Base-by-base conservation (phyloP, 1,140 invertebrate species). In the Neodiprion lecontei region DNA sequence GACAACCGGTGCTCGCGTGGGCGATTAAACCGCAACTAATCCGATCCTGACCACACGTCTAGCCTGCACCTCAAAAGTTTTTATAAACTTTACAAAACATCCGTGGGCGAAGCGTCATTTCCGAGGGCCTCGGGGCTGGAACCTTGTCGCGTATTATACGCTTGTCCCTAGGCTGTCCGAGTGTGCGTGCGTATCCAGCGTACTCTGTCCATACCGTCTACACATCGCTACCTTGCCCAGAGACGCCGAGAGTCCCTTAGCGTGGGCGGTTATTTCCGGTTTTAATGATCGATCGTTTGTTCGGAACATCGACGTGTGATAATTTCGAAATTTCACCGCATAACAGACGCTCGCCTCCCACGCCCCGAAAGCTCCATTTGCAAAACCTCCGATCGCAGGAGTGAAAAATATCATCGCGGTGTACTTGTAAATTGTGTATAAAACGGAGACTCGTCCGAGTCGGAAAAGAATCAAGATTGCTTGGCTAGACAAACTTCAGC, bases 21-120 rank as follows among this genome's bases (percentile, higher is more conserved):
- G 53, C 53, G 53, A 61, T 61, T 61, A 61, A 61, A 61, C 53
- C 53, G 53, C 53, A 17, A 61, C 53, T 61, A 61, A 61, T 61
- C n/a, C 53, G 53, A 61, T 61, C 53, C n/a, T 9, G 53, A 5
- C 28, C 28, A 40, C 28, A 40, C 28, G 28, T 40, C 28, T 61
- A 17, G 53, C n/a, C 11, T 12, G 53, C n/a, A 61, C 53, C 53
- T 61, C 11, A 61, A 61, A 61, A 61, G 53, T 61, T 61, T 40
- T 61, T 17, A 40, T 40, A 61, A 61, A 61, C 11, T 61, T 61
- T 61, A 61, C 53, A 61, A 61, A 61, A 61, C 53, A 61, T 61
- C 11, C 53, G 53, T 61, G 53, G 53, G 53, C 53, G 53, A 61
- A 61, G 11, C 53, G 11, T 61, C 53, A 17, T 61, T 61, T 61